Evolutionary conservation across 1,140 invertebrate species (phyloP).

Genomic region (Globodera ellingtonae): DNA sequence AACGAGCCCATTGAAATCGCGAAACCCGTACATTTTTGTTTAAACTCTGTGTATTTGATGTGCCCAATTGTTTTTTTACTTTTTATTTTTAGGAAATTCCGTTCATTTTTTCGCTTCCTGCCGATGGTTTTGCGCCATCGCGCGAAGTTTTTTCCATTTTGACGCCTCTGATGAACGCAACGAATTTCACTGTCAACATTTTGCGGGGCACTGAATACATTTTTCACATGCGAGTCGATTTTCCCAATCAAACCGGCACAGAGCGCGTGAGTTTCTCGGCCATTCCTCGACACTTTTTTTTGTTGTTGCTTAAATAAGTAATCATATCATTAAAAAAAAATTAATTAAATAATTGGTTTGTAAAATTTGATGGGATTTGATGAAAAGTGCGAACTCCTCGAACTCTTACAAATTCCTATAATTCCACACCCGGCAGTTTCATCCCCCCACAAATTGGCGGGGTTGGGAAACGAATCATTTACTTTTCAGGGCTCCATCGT

Average conservation of each 20-base stretch:
- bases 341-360: too few species aligned
- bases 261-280: slow-evolving; percentile 7
- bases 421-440: too few species aligned
- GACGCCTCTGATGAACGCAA: slow-evolving; percentile 43
- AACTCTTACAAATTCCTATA: too few species aligned
- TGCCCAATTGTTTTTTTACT: not conserved
- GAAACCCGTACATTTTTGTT: slow-evolving; percentile 38
- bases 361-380: too few species aligned
- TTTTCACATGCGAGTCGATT: slow-evolving; percentile 52
- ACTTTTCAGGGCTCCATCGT: slow-evolving; percentile 47
- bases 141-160: slow-evolving; percentile 23
- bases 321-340: too few species aligned
- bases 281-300: too few species aligned
- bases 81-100: slow-evolving; percentile 40
- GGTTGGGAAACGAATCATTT: too few species aligned
- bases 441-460: too few species aligned
- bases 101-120: slow-evolving; percentile 35
- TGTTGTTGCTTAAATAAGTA: too few species aligned
- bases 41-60: too few species aligned
- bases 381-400: too few species aligned
- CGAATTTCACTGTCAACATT: slow-evolving; percentile 43
- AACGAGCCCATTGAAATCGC: slow-evolving; percentile 28
- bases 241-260: slow-evolving; percentile 30
- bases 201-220: slow-evolving; percentile 38
- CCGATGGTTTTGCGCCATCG: slow-evolving; percentile 31